A percentile compares a stretch with the other conserved stretches of the same genome.
These are phyloP conservation scores for Arge pagana DNA, from an alignment of 2,888 invertebrate genomes.

Conservation along the genomic window DNA sequence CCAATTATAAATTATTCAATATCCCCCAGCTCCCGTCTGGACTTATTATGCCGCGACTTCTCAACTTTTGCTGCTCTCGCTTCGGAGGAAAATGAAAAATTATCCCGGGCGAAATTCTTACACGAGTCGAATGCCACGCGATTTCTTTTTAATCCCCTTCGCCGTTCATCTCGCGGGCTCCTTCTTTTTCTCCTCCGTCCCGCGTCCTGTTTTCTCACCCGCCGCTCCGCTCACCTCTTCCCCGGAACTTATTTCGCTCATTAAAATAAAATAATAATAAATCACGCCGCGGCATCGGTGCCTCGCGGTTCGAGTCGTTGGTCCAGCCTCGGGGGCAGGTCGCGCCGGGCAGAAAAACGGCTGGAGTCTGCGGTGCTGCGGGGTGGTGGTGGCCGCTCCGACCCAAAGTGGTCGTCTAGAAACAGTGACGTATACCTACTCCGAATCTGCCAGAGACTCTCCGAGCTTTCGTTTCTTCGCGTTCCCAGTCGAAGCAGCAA, in stretches of 20 bases:
- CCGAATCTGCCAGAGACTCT: neutral
- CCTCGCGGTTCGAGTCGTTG: slow-evolving; percentile 6
- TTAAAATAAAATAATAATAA: slow-evolving; percentile 26
- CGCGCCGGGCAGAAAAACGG: slow-evolving; percentile 3
- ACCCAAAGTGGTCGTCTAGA: too few species aligned
- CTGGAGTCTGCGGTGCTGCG: slow-evolving; percentile 12
- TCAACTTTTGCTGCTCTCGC: slow-evolving; percentile 20
- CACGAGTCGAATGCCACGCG: slow-evolving; percentile 18
- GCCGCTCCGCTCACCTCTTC: neutral
- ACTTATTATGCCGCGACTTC: slow-evolving; percentile 23
- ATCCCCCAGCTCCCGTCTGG: slow-evolving; percentile 12
- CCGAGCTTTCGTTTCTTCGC: too few species aligned
- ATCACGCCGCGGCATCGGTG: slow-evolving; percentile 7
- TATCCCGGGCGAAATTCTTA: slow-evolving; percentile 20
- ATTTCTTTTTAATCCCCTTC: slow-evolving; percentile 15
- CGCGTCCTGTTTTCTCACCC: slow-evolving; percentile 4
- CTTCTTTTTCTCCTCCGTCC: slow-evolving; percentile 1
- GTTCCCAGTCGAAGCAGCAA: too few species aligned
- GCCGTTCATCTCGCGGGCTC: neutral
- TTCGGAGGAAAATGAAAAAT: slow-evolving; percentile 23
- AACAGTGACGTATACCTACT: slow-evolving; percentile 16
- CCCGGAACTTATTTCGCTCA: slow-evolving; percentile 21
- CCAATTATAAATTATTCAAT: slow-evolving; percentile 25
- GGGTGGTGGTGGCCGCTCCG: neutral
- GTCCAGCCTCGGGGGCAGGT: slow-evolving; percentile 1